Evolutionary conservation across 2,113 vertebrate species (phyloP), one percentile per base, ranked within the genome.

Genomic region (Delphinapterus leucas): DNA sequence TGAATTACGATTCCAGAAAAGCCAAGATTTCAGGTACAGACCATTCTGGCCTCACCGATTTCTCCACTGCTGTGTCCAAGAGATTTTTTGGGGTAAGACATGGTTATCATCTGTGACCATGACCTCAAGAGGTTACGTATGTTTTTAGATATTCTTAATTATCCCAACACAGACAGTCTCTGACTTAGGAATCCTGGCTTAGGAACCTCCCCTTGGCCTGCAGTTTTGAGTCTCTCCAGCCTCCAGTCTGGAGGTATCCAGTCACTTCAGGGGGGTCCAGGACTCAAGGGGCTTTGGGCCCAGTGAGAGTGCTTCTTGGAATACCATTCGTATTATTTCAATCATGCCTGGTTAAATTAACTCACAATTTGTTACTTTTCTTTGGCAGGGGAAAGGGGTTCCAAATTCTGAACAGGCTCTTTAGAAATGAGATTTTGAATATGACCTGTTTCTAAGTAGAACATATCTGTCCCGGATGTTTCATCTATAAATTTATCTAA

Each of bases 351-450:
- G 13, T 65, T 86, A 85, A 82, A 53, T 94, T 70, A 71, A 33
- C 28, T 53, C 41, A 11, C 65, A 38, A 84, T 80, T 53, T 58
- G 41, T 77, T 96, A 63, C 68, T 87, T 47, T 70, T 68, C 47
- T 96, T 92, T 83, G 70, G 67, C 44, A 61, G 84, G 25, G n/a
- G 31, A 82, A 89, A 84, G 38, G 71, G 31, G 71, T 79, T 84
- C 82, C 86, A 85, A 88, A 65, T 93, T 85, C n/a, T 58, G 47
- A 93, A 80, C 83, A 90, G 83, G 23, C 31, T 91, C 25, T 68
- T 95, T 95, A 79, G 28, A 47, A 74, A 71, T 25, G 41, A 94
- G 67, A 55, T 93, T 93, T 92, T 95, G 41, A 97, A 68, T 86
- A 38, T 73, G 44, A 86, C 31, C 38, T 49, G 26, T 90, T 86